These are phyloP conservation scores for Zoanthus sociatus DNA, from an alignment of 92 coral and sea anemone genomes.

Conservation along the genomic window DNA sequence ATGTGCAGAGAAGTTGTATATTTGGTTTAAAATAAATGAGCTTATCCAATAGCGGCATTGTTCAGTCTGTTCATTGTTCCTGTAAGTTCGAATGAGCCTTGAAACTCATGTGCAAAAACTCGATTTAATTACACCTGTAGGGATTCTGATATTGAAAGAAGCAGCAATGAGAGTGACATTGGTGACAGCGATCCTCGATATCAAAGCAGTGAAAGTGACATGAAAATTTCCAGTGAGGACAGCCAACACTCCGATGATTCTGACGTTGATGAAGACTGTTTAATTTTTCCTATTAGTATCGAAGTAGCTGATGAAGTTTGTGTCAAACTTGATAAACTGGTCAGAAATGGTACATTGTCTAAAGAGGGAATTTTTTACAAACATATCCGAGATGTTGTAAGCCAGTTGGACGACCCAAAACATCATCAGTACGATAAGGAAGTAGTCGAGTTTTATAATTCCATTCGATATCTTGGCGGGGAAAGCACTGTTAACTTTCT, in stretches of 20 bases:
- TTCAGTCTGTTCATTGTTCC: neutral
- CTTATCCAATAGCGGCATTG: constrained; percentile 1
- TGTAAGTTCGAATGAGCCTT: constrained; percentile 3
- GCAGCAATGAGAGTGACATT: constrained; percentile 19
- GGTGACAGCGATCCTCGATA: constrained; percentile 16
- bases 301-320: constrained; percentile 50
- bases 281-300: constrained; percentile 51
- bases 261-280: constrained; percentile 55
- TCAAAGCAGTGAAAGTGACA: constrained; percentile 10
- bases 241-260: constrained; percentile 52
- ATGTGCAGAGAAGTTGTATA: neutral
- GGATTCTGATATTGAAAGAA: constrained; percentile 45
- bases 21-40: constrained; percentile 1
- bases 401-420: neutral
- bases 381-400: constrained; percentile 47
- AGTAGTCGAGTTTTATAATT: constrained; percentile 60
- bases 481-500: constrained; percentile 68
- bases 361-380: constrained; percentile 57
- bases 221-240: neutral
- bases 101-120: neutral
- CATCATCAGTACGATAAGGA: constrained; percentile 63
- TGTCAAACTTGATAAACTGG: constrained; percentile 57
- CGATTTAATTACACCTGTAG: neutral
- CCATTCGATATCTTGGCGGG: constrained; percentile 71
- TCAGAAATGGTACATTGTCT: constrained; percentile 33